Evolutionary conservation across 2,888 invertebrate genomes (phyloP).

Genomic region (Steinernema carpocapsae): DNA sequence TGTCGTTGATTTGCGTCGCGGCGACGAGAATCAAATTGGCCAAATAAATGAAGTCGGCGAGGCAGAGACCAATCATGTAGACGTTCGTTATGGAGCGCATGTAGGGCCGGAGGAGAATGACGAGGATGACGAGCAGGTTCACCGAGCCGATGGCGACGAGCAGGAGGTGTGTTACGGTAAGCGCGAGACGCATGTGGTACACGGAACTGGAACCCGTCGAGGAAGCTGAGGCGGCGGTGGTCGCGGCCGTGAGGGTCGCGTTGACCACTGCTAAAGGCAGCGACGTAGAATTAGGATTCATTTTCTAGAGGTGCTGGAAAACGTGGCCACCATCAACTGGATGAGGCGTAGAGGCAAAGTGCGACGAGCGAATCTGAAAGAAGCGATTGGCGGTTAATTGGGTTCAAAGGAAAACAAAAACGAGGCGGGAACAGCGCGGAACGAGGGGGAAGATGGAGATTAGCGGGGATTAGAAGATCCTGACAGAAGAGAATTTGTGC

Average conservation of each 20-base stretch:
- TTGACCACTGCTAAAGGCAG: not conserved
- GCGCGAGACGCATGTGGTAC: slow-evolving; percentile 53
- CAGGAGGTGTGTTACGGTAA: slow-evolving; percentile 64
- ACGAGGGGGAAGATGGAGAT: too few species aligned
- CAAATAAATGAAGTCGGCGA: slow-evolving; percentile 67
- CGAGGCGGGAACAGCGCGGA: not conserved
- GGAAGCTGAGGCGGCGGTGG: not conserved
- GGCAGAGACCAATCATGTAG: slow-evolving; percentile 64
- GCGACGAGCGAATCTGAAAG: slow-evolving; percentile 5
- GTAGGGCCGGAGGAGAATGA: slow-evolving; percentile 61
- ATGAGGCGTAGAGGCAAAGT: not conserved
- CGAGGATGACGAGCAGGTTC: slow-evolving; percentile 62
- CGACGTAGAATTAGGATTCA: not conserved
- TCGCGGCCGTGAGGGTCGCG: not conserved
- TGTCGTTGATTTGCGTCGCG: slow-evolving; percentile 65
- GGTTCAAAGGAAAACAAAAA: not conserved
- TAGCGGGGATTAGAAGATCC: too few species aligned
- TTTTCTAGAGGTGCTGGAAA: not conserved
- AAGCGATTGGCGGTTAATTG: slow-evolving; percentile 19
- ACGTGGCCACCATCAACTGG: not conserved
- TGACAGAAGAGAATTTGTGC: too few species aligned
- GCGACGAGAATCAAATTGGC: slow-evolving; percentile 64
- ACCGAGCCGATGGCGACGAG: slow-evolving; percentile 63
- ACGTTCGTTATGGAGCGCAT: slow-evolving; percentile 68
- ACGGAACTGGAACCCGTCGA: slow-evolving; percentile 38